These are phyloP conservation scores for Astyanax mexicanus DNA, from an alignment of 2,797 vertebrate species.

Conservation along the genomic window DNA sequence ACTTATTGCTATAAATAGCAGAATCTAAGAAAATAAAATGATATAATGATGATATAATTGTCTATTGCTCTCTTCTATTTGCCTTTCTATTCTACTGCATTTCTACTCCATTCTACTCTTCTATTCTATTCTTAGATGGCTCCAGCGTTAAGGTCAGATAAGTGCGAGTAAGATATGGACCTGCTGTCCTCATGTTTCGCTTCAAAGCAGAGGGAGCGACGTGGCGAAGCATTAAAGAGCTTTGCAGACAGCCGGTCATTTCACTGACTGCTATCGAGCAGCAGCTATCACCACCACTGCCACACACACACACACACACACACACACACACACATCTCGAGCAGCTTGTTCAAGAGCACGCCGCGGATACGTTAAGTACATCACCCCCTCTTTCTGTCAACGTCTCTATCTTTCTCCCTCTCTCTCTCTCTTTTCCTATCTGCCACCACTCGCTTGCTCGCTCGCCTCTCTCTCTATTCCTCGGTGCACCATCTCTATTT, in stretches of 20 bases:
- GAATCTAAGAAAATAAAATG: too few species aligned
- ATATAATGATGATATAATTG: too few species aligned
- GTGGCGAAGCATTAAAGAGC: slow-evolving; percentile 77
- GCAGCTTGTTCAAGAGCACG: slow-evolving; percentile 79
- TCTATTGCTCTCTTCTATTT: too few species aligned
- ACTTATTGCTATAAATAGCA: too few species aligned
- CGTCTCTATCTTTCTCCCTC: slow-evolving; percentile 48
- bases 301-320: too few species aligned
- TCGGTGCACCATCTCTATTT: too few species aligned
- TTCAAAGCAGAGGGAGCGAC: slow-evolving; percentile 76
- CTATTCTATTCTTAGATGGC: background rate
- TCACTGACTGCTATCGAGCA: slow-evolving; percentile 80
- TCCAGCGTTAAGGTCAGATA: slow-evolving; percentile 40
- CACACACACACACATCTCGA: slow-evolving; percentile 74
- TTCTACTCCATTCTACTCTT: slow-evolving; percentile 12
- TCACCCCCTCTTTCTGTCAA: slow-evolving; percentile 64
- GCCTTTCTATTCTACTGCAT: slow-evolving; percentile 15
- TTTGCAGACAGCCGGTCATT: slow-evolving; percentile 81
- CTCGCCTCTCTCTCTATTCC: slow-evolving; percentile 46
- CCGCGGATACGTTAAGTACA: slow-evolving; percentile 83
- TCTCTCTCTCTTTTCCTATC: slow-evolving; percentile 58
- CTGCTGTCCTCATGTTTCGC: slow-evolving; percentile 71
- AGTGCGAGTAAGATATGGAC: slow-evolving; percentile 37
- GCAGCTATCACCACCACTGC: slow-evolving; percentile 78
- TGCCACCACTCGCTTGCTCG: slow-evolving; percentile 49